Base-by-base conservation (phyloP, 1,140 invertebrate species). In the Drosophila watanabei region DNA sequence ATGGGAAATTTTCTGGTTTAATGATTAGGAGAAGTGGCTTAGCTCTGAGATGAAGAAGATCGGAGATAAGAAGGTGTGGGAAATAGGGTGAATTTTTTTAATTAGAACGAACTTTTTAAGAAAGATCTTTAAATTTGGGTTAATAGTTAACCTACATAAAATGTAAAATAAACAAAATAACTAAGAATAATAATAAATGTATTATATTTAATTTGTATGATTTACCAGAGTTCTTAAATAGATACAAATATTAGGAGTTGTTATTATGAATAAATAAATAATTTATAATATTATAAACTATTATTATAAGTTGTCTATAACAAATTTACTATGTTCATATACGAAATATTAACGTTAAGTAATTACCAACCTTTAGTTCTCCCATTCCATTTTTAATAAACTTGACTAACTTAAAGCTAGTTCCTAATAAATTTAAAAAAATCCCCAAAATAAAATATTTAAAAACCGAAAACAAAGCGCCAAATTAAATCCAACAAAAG, bases 401-500 rank as follows among this genome's bases (percentile, higher is more conserved):
- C 54, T 16, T 20, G 13, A 43, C 18, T 5, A 18, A 28, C 16
- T 56, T 5, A n/a, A 56, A 56, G n/a, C 33, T 56, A 39, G 52
- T 37, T 24, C 5, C 24, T 1, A 37, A 39, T 24, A 11, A n/a
- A 56, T 32, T 32, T 20, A 39, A 13, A 14, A 35, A 43, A 39
- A 4, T 5, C 0, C 11, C 39, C 11, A 16, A 20, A 20, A 35
- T n/a, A 10, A 35, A 13, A 32, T 30, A 30, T 49, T 20, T 48
- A 45, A 37, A 68, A 48, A 11, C n/a, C 41, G 39, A 61, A 65
- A 73, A 78, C 80, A 89, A 57, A 84, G 82, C 85, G 49, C 56
- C 86, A 89, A 89, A 79, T 89, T 76, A 82, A 80, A 66, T 39
- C 70, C 45, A 37, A 57, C 49, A 59, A 46, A 57, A 49, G 43